Evolutionary conservation across 2,113 vertebrate species (phyloP).

Genomic region (Pedetes capensis): DNA sequence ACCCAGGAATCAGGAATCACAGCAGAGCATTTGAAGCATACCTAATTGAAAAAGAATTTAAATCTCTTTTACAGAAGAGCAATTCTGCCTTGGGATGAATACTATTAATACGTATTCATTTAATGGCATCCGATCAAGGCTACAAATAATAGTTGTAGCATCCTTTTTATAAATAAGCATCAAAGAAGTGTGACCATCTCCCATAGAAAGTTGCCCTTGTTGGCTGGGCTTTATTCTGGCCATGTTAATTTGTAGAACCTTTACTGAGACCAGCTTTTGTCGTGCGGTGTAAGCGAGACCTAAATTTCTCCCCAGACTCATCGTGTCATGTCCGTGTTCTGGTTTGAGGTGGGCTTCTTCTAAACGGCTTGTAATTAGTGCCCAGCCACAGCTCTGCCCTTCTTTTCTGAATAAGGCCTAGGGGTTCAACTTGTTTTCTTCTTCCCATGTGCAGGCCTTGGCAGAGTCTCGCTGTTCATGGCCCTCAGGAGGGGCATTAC

Average conservation of each 20-base stretch:
- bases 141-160: background rate
- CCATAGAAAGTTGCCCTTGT: background rate
- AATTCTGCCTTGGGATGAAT: background rate
- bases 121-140: background rate
- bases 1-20: background rate
- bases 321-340: background rate
- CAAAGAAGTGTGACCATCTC: background rate
- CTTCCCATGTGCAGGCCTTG: slow-evolving; percentile 57
- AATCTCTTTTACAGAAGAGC: background rate
- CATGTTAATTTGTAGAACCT: background rate
- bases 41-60: background rate
- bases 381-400: slow-evolving; percentile 53
- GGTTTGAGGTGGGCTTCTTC: slow-evolving; percentile 19
- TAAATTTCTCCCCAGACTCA: background rate
- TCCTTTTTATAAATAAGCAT: background rate
- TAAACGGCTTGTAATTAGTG: slow-evolving; percentile 61
- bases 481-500: slow-evolving; percentile 83
- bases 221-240: background rate
- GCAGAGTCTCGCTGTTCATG: slow-evolving; percentile 73
- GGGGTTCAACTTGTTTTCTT: slow-evolving; percentile 78
- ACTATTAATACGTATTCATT: background rate
- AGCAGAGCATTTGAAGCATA: background rate
- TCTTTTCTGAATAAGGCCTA: slow-evolving; percentile 73
- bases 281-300: background rate
- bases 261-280: background rate